These are phyloP conservation scores for Argentina silus DNA, from an alignment of 2,797 vertebrate genomes.

Conservation along the genomic window DNA sequence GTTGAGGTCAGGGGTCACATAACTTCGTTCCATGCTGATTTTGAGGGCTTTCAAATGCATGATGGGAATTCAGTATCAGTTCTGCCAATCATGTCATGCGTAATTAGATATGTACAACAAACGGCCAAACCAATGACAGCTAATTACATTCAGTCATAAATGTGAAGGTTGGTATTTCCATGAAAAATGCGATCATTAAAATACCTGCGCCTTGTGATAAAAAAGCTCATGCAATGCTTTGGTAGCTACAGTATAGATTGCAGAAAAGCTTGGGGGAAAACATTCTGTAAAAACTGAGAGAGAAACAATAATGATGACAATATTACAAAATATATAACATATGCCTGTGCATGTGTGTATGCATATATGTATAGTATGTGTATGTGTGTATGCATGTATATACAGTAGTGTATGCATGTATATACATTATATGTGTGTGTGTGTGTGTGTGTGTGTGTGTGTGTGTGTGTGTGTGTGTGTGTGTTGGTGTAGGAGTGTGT, in stretches of 20 bases:
- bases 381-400: no score
- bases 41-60: conserved; percentile 26
- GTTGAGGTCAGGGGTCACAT: conserved; percentile 41
- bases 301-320: background rate
- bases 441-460: conserved; percentile 15
- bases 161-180: background rate
- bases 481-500: conserved; percentile 7
- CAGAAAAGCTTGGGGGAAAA: background rate
- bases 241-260: no score
- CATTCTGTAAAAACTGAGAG: background rate
- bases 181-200: background rate
- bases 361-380: no score
- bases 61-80: conserved; percentile 35
- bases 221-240: background rate
- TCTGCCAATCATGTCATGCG: conserved; percentile 27
- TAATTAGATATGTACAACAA: conserved; percentile 19
- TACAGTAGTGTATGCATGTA: no score
- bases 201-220: background rate
- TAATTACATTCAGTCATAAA: background rate
- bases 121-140: background rate
- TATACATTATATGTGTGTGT: background rate
- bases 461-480: conserved; percentile 3
- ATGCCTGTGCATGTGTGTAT: no score
- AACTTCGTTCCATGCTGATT: conserved; percentile 40
- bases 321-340: no score